Percentiles rank a stretch among this genome's conserved stretches.
Conservation (phyloP, 2,797 vertebrate genomes). For the Gobionotothen gibberifrons region DNA sequence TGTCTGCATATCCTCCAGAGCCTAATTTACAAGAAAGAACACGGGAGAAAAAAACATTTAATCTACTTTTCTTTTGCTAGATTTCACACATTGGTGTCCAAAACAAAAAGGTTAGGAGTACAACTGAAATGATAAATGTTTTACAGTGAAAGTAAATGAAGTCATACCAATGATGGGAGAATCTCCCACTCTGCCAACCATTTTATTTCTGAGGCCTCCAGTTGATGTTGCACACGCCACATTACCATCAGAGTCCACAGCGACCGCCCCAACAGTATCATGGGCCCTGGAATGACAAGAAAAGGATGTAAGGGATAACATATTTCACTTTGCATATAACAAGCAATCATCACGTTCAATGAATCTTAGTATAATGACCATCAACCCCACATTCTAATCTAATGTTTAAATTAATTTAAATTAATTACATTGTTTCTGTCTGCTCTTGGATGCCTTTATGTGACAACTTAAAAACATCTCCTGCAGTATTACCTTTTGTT, state of each 20-base stretch:
- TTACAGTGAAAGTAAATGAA: neutral
- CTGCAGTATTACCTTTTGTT: neutral
- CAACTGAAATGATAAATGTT: neutral
- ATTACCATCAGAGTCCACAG: constrained; percentile 81
- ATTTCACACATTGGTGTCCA: neutral
- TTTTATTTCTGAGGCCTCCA: constrained; percentile 86
- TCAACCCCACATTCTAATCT: neutral
- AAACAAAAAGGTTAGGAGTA: neutral
- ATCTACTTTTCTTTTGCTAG: neutral
- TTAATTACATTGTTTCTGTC: neutral
- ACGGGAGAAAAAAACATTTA: neutral
- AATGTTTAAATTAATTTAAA: neutral
- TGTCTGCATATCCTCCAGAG: constrained; percentile 80
- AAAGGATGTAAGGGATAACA: neutral
- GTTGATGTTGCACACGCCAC: constrained; percentile 87
- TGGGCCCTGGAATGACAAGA: constrained; percentile 72
- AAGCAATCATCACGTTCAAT: constrained; percentile 2
- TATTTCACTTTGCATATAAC: neutral
- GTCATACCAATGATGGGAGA: constrained; percentile 84
- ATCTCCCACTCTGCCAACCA: constrained; percentile 90
- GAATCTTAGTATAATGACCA: neutral
- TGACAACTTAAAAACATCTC: neutral
- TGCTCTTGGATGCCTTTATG: neutral
- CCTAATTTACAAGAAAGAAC: constrained; percentile 54
- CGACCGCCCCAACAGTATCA: constrained; percentile 85